A percentile compares a stretch with the other conserved stretches of the same genome.
Evolutionary conservation across 30 jellyfish, hydroid and myxozoan species (phyloP).

Genomic region (Sanderia malayensis): DNA sequence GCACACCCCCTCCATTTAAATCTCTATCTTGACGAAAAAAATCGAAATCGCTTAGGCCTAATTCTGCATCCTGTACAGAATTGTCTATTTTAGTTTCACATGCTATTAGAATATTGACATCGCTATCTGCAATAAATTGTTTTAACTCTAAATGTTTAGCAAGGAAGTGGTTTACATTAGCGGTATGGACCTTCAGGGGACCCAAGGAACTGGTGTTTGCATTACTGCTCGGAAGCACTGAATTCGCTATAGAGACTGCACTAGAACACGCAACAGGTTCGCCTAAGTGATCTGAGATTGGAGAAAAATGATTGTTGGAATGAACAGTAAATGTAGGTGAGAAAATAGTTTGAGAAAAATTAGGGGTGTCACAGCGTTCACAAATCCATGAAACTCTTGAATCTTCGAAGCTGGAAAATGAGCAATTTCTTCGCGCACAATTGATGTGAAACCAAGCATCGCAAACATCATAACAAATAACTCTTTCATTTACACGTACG

Average conservation of each 20-base stretch:
- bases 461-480: background rate
- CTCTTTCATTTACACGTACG: background rate
- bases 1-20: no score
- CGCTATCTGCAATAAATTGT: constrained; percentile 25
- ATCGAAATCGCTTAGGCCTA: constrained; percentile 29
- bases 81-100: constrained; percentile 29
- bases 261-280: background rate
- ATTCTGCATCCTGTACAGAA: no score
- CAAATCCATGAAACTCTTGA: background rate
- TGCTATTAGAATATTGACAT: constrained; percentile 23
- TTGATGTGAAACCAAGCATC: constrained; percentile 3
- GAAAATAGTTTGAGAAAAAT: background rate
- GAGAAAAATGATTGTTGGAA: background rate
- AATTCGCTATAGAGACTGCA: constrained; percentile 1
- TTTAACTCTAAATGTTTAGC: constrained; percentile 17
- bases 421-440: background rate
- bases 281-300: background rate
- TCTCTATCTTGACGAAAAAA: no score
- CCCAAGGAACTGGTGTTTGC: background rate
- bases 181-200: background rate
- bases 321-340: background rate
- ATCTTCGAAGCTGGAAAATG: background rate
- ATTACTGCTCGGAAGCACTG: background rate
- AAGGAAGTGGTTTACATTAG: constrained; percentile 19
- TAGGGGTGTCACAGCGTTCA: constrained; percentile 4